Percentiles rank a stretch among this genome's conserved stretches.
These are phyloP conservation scores for Theocolax elegans DNA, from an alignment of 1,140 invertebrate genomes.

Conservation along the genomic window DNA sequence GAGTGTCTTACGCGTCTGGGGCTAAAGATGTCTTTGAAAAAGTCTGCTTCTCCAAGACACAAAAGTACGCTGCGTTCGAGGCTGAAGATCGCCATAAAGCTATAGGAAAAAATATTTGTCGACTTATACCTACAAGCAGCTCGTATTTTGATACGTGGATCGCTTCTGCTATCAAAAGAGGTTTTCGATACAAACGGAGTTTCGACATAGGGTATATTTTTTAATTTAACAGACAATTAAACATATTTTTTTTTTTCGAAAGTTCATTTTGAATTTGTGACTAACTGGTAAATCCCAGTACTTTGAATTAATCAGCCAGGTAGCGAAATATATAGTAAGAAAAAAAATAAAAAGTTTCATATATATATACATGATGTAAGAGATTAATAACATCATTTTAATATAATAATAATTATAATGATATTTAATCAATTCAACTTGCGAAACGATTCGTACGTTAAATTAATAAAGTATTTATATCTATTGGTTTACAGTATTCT, in stretches of 20 bases:
- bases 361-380: too few species aligned
- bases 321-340: too few species aligned
- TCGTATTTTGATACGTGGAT: slow-evolving; percentile 42
- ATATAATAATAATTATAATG: too few species aligned
- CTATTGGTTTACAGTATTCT: slow-evolving; percentile 39
- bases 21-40: slow-evolving; percentile 20
- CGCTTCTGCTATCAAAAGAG: slow-evolving; percentile 36
- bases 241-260: too few species aligned
- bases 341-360: too few species aligned
- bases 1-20: slow-evolving; percentile 1
- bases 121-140: background rate
- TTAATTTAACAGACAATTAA: background rate
- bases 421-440: too few species aligned
- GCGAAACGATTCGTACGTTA: too few species aligned
- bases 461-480: too few species aligned
- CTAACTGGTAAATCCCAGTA: too few species aligned
- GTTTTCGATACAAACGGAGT: slow-evolving; percentile 39
- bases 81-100: slow-evolving; percentile 32
- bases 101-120: slow-evolving; percentile 22
- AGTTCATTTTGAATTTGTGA: too few species aligned
- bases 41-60: slow-evolving; percentile 28
- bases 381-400: too few species aligned
- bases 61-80: slow-evolving; percentile 42
- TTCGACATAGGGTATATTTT: slow-evolving; percentile 44
- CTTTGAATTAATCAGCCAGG: too few species aligned